Evolutionary conservation across 2,797 vertebrate genomes (phyloP), one percentile per base, ranked within the genome.

Genomic region (Falco peregrinus): DNA sequence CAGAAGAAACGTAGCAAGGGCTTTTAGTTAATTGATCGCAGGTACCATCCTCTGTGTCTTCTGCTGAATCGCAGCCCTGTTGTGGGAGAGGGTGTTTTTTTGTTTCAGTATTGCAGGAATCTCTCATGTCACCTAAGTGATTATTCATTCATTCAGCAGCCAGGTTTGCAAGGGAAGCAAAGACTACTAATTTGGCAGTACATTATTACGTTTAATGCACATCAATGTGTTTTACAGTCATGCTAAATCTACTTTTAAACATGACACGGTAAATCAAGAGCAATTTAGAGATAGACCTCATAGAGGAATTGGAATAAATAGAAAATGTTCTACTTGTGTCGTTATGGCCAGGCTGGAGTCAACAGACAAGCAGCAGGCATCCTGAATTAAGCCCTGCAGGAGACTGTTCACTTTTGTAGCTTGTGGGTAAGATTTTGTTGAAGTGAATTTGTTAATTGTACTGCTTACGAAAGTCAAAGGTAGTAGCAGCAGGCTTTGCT

Each of bases 311-410:
- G 37, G n/a, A 87, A 83, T 85, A 29, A 63, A 41, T 59, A 69
- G 68, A 35, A 95, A 94, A 77, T 50, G 22, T 82, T 64, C 82
- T 70, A 6, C 4, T 83, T 75, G 5, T 87, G 57, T 80, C n/a
- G 48, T 59, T 79, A 43, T 43, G 41, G 41, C 45, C 57, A 92
- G 61, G 53, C 78, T 96, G 57, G 50, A 85, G 26, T 68, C 75
- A 87, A 77, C n/a, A 89, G 57, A 92, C 73, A 83, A 92, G 56
- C 41, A 92, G 73, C 78, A 89, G 60, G 57, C 53, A 57, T 79
- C 57, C 57, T 65, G 53, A 74, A 67, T 43, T 87, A 79, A 84
- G 64, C 31, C 51, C 77, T 89, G 61, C 48, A 64, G 84, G 57
- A 92, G 37, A 35, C 64, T 79, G 50, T 54, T 92, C 53, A 28